Evolutionary conservation across 2,797 vertebrate species (phyloP), one percentile per base, ranked within the genome.

Genomic region (Paratrypauchen microcephalus): DNA sequence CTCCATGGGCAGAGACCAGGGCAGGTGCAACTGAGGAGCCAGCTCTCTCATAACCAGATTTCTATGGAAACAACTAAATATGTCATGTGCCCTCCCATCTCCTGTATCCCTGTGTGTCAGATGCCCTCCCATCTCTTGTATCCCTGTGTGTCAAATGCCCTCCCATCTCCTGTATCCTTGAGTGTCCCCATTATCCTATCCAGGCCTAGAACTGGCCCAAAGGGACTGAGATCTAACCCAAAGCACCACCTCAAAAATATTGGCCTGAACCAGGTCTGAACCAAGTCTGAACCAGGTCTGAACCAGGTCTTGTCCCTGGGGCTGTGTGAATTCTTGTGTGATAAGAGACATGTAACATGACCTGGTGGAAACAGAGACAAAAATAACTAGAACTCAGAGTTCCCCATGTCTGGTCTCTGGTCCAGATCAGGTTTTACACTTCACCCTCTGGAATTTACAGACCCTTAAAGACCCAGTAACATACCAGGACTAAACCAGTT

Each of bases 31-130:
- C 90, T 99, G 98, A 16, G 98, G 97, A 70, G 96, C 98, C 83
- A 99, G 91, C 83, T 99, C 97, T 54, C 98, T 93, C 98, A 99
- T 99, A 57, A 99, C 96, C 66, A 99, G 97, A 86, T 99, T 99
- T 86, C 98, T 99, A 48, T 48, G 39, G 47, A 19, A 24, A 32
- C 56, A 60, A 24, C 0, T 0, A n/a, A 6, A n/a, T 1, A 13
- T 4, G 5, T 23, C 55, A 57, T 5, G 4, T 12, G 52, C 9
- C 41, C 41, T 45, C 39, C 11, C 39, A 41, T 41, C 39, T 39
- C 39, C 39, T 13, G 39, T 41, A 41, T 41, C 39, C 12, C 39
- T 41, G 39, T 12, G 12, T 13, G 12, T 13, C 39, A 41, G 39
- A 41, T 41, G 39, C 39, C 39, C 39, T 39, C 2, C 36, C 9